These are phyloP conservation scores for Drosophila virilis DNA, from an alignment of 1,140 invertebrate genomes.

Conservation along the genomic window DNA sequence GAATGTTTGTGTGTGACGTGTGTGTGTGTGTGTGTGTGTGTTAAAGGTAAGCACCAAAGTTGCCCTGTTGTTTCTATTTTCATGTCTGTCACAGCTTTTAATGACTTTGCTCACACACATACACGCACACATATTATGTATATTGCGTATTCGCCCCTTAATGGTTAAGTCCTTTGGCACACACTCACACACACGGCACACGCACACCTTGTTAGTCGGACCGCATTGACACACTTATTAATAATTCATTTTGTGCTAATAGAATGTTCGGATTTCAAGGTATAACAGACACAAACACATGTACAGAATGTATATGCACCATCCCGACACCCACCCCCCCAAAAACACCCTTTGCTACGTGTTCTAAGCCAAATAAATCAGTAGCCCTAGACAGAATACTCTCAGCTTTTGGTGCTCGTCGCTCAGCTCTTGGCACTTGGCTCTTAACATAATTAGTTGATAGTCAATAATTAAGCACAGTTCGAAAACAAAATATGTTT, in stretches of 20 bases:
- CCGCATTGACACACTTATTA: conserved; percentile 68
- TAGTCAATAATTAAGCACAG: conserved; percentile 69
- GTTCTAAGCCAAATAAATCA: conserved; percentile 19
- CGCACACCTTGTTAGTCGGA: conserved; percentile 57
- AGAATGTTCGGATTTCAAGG: conserved; percentile 62
- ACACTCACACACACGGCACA: too few relatives aligned
- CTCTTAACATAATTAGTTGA: conserved; percentile 73
- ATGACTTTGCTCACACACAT: conserved; percentile 41
- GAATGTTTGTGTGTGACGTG: conserved; percentile 1
- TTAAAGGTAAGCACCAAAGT: conserved; percentile 38
- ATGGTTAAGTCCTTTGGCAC: conserved; percentile 18
- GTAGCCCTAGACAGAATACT: background rate
- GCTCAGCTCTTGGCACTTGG: background rate
- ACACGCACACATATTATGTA: background rate
- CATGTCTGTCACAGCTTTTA: conserved; percentile 54
- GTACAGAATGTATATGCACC: background rate
- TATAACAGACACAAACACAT: conserved; percentile 34
- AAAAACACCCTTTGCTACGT: background rate
- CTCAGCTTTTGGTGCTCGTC: background rate
- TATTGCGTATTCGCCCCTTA: conserved; percentile 46
- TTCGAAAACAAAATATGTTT: conserved; percentile 29
- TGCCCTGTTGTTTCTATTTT: conserved; percentile 38
- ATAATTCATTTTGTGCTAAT: conserved; percentile 75
- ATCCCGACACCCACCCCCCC: background rate
- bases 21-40: conserved; percentile 24